Conservation (phyloP, 2,797 vertebrate genomes). For the Leptodactylus fallax region DNA sequence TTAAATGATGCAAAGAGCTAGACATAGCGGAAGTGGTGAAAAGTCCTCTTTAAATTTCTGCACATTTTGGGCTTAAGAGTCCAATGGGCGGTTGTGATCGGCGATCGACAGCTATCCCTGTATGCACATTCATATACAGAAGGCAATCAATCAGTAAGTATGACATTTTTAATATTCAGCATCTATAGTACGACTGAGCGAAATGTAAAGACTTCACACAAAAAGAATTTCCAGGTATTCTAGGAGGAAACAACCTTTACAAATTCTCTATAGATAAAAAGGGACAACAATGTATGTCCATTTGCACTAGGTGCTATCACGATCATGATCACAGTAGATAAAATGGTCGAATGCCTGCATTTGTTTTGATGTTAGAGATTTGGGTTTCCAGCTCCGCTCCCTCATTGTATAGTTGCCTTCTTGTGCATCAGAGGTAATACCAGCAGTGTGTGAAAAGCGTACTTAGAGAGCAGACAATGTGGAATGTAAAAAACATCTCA, state of each 20-base stretch:
- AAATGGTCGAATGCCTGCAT: not conserved
- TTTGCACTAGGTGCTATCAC: not conserved
- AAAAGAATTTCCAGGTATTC: not conserved
- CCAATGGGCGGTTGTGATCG: too few species aligned
- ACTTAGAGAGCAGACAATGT: conserved; percentile 36
- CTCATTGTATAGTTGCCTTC: conserved; percentile 6
- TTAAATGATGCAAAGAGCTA: too few species aligned
- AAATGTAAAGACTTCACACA: not conserved
- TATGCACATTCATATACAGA: too few species aligned
- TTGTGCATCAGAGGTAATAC: conserved; percentile 24
- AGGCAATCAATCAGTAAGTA: too few species aligned
- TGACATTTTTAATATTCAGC: not conserved
- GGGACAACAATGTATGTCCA: not conserved
- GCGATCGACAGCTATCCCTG: too few species aligned
- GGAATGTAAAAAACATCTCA: conserved; percentile 55
- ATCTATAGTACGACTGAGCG: not conserved
- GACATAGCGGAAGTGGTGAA: too few species aligned
- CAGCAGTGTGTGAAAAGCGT: conserved; percentile 31
- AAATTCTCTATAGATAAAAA: not conserved
- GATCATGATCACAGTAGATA: not conserved
- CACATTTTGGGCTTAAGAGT: too few species aligned
- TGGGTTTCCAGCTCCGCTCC: not conserved
- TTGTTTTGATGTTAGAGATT: not conserved
- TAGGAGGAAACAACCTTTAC: not conserved
- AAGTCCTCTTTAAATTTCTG: too few species aligned